Percentiles rank a stretch among this genome's conserved stretches.
These are phyloP conservation scores for Scrobipalpa atriplicella DNA, from an alignment of 2,888 invertebrate genomes.

Conservation along the genomic window DNA sequence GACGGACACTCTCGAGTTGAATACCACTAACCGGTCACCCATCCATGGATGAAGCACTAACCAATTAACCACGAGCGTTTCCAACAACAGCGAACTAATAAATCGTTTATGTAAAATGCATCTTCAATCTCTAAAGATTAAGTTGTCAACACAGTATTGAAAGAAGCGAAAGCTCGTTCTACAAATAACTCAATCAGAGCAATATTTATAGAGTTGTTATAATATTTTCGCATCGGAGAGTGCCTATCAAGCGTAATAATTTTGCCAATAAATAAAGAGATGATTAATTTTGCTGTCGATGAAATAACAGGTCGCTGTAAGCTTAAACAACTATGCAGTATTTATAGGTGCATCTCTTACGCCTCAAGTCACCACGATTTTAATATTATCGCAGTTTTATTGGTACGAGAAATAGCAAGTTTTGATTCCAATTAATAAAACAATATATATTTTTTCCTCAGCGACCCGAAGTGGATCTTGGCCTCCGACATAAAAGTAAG, in stretches of 20 bases:
- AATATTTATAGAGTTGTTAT: conserved; percentile 15
- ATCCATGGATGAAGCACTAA: no score
- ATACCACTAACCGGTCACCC: no score
- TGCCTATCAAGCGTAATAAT: conserved; percentile 32
- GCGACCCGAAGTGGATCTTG: no score
- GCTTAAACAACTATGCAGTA: neutral
- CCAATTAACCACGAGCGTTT: no score
- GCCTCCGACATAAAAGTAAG: no score
- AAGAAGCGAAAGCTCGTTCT: neutral
- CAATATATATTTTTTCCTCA: no score
- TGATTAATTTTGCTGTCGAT: conserved; percentile 48
- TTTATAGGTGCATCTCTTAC: neutral
- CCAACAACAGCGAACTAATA: neutral
- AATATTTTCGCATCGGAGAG: conserved; percentile 11
- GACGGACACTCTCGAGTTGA: no score
- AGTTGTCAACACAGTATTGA: conserved; percentile 12
- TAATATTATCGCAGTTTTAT: no score
- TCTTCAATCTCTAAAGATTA: conserved; percentile 8
- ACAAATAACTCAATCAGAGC: conserved; percentile 11
- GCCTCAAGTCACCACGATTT: no score
- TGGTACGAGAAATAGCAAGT: no score
- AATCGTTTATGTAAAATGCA: neutral
- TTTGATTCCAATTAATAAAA: no score
- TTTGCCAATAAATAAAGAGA: conserved; percentile 31
- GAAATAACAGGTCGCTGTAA: conserved; percentile 39